Percentiles rank a stretch among this genome's conserved stretches.
Evolutionary conservation across 2,888 invertebrate species (phyloP).

Genomic region (Perizoma flavofasciatum): DNA sequence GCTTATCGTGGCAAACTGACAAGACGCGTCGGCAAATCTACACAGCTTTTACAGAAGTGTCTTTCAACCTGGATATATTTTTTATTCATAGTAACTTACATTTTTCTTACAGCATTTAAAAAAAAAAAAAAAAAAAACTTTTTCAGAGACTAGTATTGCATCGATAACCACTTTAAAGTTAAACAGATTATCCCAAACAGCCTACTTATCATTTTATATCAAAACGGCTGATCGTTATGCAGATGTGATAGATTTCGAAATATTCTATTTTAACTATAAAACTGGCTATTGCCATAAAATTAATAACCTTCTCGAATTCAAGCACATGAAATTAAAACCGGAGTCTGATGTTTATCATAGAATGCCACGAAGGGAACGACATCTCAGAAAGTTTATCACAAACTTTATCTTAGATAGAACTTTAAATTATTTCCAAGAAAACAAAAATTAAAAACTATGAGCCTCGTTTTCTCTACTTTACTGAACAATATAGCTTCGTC

Average conservation of each 20-base stretch:
- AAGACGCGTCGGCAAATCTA: conserved; percentile 19
- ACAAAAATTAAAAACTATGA: conserved; percentile 17
- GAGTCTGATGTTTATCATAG: conserved; percentile 34
- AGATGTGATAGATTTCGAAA: conserved; percentile 35
- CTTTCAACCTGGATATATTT: conserved; percentile 20
- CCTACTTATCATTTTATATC: conserved; percentile 20
- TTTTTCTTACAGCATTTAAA: not conserved
- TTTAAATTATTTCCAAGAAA: conserved; percentile 33
- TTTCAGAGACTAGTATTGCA: conserved; percentile 6
- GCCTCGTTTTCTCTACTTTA: conserved; percentile 10
- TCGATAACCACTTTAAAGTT: conserved; percentile 27
- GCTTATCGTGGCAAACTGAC: conserved; percentile 48
- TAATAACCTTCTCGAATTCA: conserved; percentile 33
- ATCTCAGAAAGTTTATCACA: conserved; percentile 37
- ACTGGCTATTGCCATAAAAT: conserved; percentile 33
- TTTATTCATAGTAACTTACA: conserved; percentile 19
- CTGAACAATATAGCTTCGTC: conserved; percentile 8
- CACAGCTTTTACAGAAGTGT: conserved; percentile 20
- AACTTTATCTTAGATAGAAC: conserved; percentile 33
- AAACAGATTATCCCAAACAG: conserved; percentile 32
- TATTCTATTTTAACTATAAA: conserved; percentile 31
- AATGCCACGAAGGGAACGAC: conserved; percentile 23
- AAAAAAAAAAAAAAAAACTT: conserved; percentile 22
- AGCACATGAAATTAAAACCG: conserved; percentile 30
- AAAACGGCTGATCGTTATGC: conserved; percentile 32